Base-by-base conservation (phyloP, 2,888 invertebrate species). In the Chorisops tibialis region DNA sequence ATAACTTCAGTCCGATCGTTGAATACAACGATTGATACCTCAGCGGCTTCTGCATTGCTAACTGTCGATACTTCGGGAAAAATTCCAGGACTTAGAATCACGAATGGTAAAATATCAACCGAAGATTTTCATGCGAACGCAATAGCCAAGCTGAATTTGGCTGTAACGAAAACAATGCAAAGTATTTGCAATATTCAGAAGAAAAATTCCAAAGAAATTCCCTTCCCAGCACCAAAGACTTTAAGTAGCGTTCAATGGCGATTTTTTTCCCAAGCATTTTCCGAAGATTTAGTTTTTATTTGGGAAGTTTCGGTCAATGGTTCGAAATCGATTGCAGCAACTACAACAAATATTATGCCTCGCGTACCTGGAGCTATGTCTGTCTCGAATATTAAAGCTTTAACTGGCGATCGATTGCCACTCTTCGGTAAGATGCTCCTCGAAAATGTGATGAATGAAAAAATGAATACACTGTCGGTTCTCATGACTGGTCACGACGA, bases 261-360 rank as follows among this genome's bases (percentile, higher is more conserved):
- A n/a, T 45, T 75, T 38, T 76, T 77, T 38, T 50, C 77, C 62
- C 71, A 72, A 16, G 75, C 76, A 11, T 78, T 72, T 51, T 66
- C 68, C 12, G 71, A 73, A 12, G 70, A 71, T 0, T 72, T 66
- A 18, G 71, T 77, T 0, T 74, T 69, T 38, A 69, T 77, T 19
- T 78, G 78, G 78, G 71, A 76, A 45, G 73, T 77, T 0, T 72
- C 71, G 63, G 59, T 67, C 1, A 22, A 38, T 1, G 54, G 49
- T 21, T 65, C 71, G 64, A 69, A 62, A 0, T 73, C 74, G 21
- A 67, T 76, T 43, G 74, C 72, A 0, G 73, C 74, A 2, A 78
- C 78, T 5, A 71, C 72, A 1, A 67, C 65, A 9, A 75, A 75
- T 35, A 64, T 71, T 56, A 76, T 77, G 75, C 78, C 78, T 0